Conservation (phyloP, 2,113 vertebrate genomes). For the Lichenostomus cassidix region DNA sequence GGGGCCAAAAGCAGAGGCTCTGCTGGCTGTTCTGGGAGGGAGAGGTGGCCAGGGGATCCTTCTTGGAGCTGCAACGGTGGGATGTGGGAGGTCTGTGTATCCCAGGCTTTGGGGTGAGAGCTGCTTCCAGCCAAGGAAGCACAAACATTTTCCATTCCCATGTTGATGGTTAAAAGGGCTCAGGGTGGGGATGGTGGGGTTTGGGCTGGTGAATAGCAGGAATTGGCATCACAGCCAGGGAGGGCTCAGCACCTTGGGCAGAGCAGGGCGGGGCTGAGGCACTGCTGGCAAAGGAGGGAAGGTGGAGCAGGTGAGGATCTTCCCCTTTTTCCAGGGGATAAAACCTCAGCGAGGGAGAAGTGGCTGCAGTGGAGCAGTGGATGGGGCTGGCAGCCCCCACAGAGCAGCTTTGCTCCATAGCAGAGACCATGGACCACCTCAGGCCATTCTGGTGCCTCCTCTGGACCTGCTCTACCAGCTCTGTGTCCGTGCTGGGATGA, state of each 20-base stretch:
- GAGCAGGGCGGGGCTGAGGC: neutral
- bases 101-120: neutral
- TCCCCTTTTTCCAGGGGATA: too few relatives aligned
- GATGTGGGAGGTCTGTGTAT: neutral
- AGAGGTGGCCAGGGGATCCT: neutral
- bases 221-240: neutral
- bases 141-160: neutral
- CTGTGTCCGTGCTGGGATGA: neutral
- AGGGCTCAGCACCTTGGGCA: neutral
- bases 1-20: neutral
- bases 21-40: neutral
- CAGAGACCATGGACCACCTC: neutral
- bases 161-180: neutral
- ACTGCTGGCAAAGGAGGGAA: neutral
- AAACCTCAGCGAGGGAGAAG: neutral
- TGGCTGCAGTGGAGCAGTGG: neutral
- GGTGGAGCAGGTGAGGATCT: too few relatives aligned
- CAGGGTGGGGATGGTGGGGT: rapidly evolving
- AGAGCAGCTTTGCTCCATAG: neutral
- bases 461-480: neutral
- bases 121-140: neutral
- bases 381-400: neutral
- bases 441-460: neutral
- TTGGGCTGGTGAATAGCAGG: neutral
- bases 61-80: neutral